Conservation (phyloP, 1,140 invertebrate genomes). For the Sycophila sp. region DNA sequence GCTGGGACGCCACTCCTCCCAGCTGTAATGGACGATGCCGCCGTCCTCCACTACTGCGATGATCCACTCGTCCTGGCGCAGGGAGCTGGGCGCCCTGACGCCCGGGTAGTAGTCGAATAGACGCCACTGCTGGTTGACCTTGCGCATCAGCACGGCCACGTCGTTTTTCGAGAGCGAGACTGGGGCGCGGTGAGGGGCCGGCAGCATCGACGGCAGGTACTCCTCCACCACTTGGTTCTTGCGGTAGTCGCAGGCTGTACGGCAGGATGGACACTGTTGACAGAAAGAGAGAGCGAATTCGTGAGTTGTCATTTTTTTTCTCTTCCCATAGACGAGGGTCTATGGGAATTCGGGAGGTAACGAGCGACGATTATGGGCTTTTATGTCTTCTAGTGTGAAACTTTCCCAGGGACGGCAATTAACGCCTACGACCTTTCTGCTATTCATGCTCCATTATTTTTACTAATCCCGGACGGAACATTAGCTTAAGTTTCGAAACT, state of each 20-base stretch:
- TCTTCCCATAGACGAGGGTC: constrained; percentile 20
- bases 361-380: too few relatives aligned
- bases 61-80: constrained; percentile 56
- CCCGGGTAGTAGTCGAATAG: constrained; percentile 54
- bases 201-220: constrained; percentile 58
- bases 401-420: too few relatives aligned
- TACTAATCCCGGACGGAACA: too few relatives aligned
- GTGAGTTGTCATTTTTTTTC: not conserved
- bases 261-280: constrained; percentile 57
- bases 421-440: too few relatives aligned
- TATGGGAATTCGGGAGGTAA: too few relatives aligned
- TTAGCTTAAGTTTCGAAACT: too few relatives aligned
- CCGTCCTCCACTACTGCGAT: constrained; percentile 53
- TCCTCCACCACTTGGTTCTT: constrained; percentile 50
- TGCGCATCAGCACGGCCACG: constrained; percentile 56
- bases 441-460: not conserved
- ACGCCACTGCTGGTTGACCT: constrained; percentile 53
- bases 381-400: too few relatives aligned
- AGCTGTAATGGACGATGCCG: constrained; percentile 58
- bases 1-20: constrained; percentile 60
- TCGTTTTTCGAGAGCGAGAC: constrained; percentile 53
- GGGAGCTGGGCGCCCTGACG: constrained; percentile 37
- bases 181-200: constrained; percentile 56
- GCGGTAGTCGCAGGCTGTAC: constrained; percentile 54
- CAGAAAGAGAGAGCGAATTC: constrained; percentile 1